These are phyloP conservation scores for Rhogogaster chlorosoma DNA, from an alignment of 2,888 invertebrate species.

Conservation along the genomic window DNA sequence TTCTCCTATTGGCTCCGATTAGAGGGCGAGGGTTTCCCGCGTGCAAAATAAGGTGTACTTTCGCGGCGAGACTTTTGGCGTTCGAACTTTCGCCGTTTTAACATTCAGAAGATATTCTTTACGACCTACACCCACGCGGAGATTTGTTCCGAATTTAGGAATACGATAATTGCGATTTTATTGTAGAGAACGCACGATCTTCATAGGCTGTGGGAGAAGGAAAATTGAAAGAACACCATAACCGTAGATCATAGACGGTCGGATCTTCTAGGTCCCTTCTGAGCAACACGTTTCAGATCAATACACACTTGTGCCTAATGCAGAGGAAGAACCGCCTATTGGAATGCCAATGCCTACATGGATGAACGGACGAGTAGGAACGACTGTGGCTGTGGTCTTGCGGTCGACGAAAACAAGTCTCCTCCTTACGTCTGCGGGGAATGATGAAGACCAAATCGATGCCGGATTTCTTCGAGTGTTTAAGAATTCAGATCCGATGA, in stretches of 20 bases:
- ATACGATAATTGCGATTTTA: neutral
- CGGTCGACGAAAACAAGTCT: slow-evolving; percentile 20
- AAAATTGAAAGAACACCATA: neutral
- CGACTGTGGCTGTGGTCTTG: slow-evolving; percentile 17
- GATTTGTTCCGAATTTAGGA: neutral
- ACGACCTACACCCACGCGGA: neutral
- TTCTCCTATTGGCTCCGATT: slow-evolving; percentile 34
- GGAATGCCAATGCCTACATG: slow-evolving; percentile 26
- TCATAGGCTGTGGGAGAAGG: neutral
- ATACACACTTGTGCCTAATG: slow-evolving; percentile 36
- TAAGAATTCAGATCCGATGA: neutral
- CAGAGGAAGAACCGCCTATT: slow-evolving; percentile 43
- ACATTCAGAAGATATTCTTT: neutral
- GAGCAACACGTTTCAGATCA: slow-evolving; percentile 38
- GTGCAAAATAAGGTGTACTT: neutral
- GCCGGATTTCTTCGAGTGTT: neutral
- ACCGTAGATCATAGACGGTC: neutral
- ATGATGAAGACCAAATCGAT: slow-evolving; percentile 23
- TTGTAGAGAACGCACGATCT: neutral
- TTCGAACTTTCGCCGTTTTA: neutral
- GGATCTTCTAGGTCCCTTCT: neutral
- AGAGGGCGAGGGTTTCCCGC: slow-evolving; percentile 4
- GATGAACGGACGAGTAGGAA: neutral
- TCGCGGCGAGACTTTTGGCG: neutral
- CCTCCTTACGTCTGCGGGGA: neutral